These are phyloP conservation scores for Anolis apletophallus DNA, from an alignment of 2,797 vertebrate genomes.

Conservation along the genomic window DNA sequence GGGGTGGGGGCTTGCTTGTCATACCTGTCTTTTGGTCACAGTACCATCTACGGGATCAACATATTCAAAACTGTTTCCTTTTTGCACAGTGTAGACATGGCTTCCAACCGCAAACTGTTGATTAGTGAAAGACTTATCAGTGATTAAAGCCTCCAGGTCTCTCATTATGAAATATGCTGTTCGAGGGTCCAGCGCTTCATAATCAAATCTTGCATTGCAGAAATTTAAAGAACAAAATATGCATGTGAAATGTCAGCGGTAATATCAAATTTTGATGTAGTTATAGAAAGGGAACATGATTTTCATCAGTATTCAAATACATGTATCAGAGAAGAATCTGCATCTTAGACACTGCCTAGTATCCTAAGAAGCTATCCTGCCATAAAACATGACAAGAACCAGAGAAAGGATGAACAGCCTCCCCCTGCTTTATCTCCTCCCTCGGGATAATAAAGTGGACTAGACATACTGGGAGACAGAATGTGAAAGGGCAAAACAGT, in stretches of 20 bases:
- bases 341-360: too few relatives aligned
- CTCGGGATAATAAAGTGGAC: not conserved
- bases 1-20: not conserved
- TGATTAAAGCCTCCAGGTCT: slow-evolving; percentile 91
- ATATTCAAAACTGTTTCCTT: slow-evolving; percentile 95
- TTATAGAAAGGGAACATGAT: slow-evolving; percentile 17
- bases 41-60: slow-evolving; percentile 96
- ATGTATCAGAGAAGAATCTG: not conserved
- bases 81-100: slow-evolving; percentile 91
- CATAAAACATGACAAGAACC: not conserved
- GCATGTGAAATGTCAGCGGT: slow-evolving; percentile 24
- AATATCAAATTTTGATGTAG: slow-evolving; percentile 11
- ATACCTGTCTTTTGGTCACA: slow-evolving; percentile 94
- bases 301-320: not conserved
- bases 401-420: not conserved
- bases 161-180: slow-evolving; percentile 93
- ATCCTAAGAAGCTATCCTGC: not conserved
- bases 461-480: not conserved
- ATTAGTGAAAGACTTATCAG: slow-evolving; percentile 91
- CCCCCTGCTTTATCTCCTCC: not conserved
- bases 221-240: slow-evolving; percentile 42
- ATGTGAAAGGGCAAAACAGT: not conserved
- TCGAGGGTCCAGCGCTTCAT: slow-evolving; percentile 93
- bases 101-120: slow-evolving; percentile 97
- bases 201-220: slow-evolving; percentile 89